Base-by-base conservation (phyloP, 2,888 invertebrate genomes). In the Tromatobia lineatoria region DNA sequence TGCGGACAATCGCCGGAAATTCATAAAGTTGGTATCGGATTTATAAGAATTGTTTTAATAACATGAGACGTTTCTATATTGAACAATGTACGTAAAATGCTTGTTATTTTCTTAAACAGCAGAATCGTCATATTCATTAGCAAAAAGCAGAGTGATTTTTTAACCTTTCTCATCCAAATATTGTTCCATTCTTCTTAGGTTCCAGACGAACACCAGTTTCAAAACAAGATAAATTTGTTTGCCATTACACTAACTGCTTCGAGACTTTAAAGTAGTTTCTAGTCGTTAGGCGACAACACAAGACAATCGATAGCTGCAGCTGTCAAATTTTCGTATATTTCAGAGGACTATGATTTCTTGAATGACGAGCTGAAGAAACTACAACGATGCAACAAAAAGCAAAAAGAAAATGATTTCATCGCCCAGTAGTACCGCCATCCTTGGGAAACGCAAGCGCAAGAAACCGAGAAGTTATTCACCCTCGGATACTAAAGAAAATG, bases 241-340 rank as follows among this genome's bases (percentile, higher is more conserved):
- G 47, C 47, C 47, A 13, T 47, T 47, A 47, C 15, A 47, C 47
- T 47, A 47, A 47, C 3, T 15, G 47, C 47, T 47, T 47, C 15
- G 47, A 15, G 15, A 13, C 15, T 47, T 47, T 47, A 15, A 47
- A 47, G 47, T 71, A 18, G 54, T 71, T 71, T 57, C 47, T 50
- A 57, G 42, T 73, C 42, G 71, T 57, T 71, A n/a, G n/a, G 71
- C 45, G 11, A 52, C 50, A 20, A 20, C 42, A 54, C 71, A 54
- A 54, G 38, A 57, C 34, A 23, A 71, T 54, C 18, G 54, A 57
- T 54, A 57, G 11, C 25, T 57, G 57, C 15, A 57, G 15, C 11
- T 57, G 38, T 54, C 13, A 11, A 34, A 74, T 52, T 61, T n/a
- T n/a, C n/a, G n/a, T n/a, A n/a, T n/a, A n/a, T n/a, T n/a, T n/a